These are phyloP conservation scores for Cephalopachus bancanus DNA, from an alignment of 2,797 vertebrate species.

Conservation along the genomic window DNA sequence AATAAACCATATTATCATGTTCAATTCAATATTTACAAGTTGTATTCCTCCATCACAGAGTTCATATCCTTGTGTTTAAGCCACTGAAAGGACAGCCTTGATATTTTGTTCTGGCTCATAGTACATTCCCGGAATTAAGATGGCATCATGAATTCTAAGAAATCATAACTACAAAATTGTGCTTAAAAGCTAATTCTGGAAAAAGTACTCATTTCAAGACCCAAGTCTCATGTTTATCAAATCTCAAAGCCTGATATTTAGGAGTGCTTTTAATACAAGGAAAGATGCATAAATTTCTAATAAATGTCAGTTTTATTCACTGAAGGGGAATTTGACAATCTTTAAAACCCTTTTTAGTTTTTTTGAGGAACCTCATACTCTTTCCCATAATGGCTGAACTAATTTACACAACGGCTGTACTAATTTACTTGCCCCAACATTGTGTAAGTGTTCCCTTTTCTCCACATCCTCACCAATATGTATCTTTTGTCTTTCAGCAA, in stretches of 20 bases:
- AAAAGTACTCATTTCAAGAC: neutral
- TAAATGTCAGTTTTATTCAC: neutral
- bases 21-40: neutral
- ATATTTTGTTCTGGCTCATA: neutral
- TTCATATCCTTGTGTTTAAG: neutral
- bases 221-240: neutral
- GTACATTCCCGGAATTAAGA: neutral
- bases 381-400: neutral
- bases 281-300: neutral
- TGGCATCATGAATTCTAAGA: neutral
- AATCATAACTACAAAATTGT: neutral
- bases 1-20: neutral
- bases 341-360: neutral
- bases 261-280: neutral
- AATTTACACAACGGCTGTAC: neutral
- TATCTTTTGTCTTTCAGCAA: neutral
- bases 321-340: neutral
- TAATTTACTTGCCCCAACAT: no score
- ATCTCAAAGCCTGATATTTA: neutral
- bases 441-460: no score
- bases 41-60: neutral
- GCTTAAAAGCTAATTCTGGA: neutral
- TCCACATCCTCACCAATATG: neutral
- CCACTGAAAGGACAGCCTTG: neutral
- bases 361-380: neutral